Conservation (phyloP, 2,797 vertebrate species). For the Microctenopoma stevenorrisi region DNA sequence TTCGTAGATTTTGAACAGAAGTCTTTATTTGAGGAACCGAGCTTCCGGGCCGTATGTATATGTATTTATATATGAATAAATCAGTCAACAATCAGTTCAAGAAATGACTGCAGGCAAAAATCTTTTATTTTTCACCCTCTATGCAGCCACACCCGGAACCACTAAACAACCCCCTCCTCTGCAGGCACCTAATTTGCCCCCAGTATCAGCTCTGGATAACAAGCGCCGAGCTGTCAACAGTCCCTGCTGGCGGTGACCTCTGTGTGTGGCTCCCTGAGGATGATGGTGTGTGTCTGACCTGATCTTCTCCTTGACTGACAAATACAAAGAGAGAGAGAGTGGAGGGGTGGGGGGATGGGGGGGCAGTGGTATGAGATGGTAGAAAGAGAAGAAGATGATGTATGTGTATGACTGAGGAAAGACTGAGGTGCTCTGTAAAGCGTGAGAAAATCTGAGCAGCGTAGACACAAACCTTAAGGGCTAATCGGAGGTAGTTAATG, state of each 20-base stretch:
- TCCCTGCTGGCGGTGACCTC: constrained; percentile 61
- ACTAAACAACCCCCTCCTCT: constrained; percentile 46
- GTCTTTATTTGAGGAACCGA: too few species aligned
- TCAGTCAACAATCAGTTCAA: too few species aligned
- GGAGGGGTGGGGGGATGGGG: neutral
- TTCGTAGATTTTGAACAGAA: too few species aligned
- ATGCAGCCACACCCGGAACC: constrained; percentile 47
- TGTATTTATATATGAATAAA: too few species aligned
- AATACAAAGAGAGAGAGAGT: constrained; percentile 24
- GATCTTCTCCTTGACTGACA: constrained; percentile 67
- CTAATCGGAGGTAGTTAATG: too few species aligned
- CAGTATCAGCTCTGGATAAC: constrained; percentile 71
- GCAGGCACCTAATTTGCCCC: constrained; percentile 74
- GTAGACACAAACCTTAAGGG: too few species aligned
- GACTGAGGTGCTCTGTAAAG: constrained; percentile 25
- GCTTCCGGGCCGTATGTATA: too few species aligned
- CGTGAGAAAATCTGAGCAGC: neutral
- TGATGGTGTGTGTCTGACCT: constrained; percentile 41
- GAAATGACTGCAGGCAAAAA: too few species aligned
- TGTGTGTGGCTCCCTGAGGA: constrained; percentile 63
- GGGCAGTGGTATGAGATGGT: neutral
- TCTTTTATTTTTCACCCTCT: constrained; percentile 11
- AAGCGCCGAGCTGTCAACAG: constrained; percentile 73
- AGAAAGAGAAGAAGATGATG: constrained; percentile 5
- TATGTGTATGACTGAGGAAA: constrained; percentile 21